Percentiles rank a stretch among this genome's conserved stretches.
Conservation (phyloP, 2,113 vertebrate genomes). For the Accipiter cooperii region DNA sequence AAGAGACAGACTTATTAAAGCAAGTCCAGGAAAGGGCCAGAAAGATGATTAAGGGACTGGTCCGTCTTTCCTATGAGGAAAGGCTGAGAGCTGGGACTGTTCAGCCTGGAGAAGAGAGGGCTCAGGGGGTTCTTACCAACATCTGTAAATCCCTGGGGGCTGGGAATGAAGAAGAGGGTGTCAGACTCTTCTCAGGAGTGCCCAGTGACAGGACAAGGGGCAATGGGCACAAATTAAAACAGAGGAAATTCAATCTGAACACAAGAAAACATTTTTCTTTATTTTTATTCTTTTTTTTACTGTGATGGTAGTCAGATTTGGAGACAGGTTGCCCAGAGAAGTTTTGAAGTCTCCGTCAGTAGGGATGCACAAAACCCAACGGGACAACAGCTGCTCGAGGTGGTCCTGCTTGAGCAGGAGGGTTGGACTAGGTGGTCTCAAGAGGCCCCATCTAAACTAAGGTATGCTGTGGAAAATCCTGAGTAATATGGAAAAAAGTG, state of each 20-base stretch:
- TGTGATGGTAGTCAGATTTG: background rate
- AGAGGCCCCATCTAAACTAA: background rate
- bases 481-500: background rate
- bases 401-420: background rate
- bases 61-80: background rate
- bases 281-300: background rate
- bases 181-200: background rate
- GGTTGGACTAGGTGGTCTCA: background rate
- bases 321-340: background rate
- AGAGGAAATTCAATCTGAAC: background rate
- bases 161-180: background rate
- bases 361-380: background rate
- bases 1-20: background rate
- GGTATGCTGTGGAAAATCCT: background rate
- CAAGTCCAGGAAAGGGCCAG: background rate
- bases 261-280: background rate
- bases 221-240: background rate
- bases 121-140: accelerated
- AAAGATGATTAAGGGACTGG: background rate
- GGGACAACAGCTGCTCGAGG: background rate
- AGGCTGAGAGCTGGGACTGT: background rate
- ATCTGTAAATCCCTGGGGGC: background rate
- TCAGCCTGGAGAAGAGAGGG: background rate
- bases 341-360: background rate
- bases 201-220: background rate